These are phyloP conservation scores for Lophotis ruficrista DNA, from an alignment of 2,113 vertebrate species.

Conservation along the genomic window DNA sequence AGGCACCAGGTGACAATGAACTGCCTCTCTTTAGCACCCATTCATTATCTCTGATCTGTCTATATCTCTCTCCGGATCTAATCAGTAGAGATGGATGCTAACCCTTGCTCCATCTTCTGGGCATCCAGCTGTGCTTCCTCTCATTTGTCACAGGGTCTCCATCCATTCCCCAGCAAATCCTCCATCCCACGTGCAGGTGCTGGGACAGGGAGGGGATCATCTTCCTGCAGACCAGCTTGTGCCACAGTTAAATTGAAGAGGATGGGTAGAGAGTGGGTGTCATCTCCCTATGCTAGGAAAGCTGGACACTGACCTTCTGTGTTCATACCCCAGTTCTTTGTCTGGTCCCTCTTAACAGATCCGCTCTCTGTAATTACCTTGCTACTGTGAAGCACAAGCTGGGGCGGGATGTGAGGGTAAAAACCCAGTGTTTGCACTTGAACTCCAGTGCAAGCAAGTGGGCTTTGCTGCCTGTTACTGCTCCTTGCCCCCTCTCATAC, in stretches of 20 bases:
- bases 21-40: background rate
- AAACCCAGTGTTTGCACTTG: background rate
- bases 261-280: background rate
- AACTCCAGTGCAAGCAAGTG: background rate
- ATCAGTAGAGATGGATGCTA: slow-evolving; percentile 66
- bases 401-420: background rate
- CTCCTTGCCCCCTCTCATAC: background rate
- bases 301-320: background rate
- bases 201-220: background rate
- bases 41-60: slow-evolving; percentile 51
- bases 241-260: background rate
- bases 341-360: background rate
- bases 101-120: slow-evolving; percentile 1
- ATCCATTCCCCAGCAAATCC: slow-evolving; percentile 2
- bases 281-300: background rate
- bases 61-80: slow-evolving; percentile 4
- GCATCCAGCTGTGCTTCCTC: slow-evolving; percentile 27
- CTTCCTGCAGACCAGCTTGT: background rate
- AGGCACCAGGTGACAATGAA: background rate
- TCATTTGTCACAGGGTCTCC: slow-evolving; percentile 31
- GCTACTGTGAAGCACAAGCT: background rate
- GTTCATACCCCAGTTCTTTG: background rate
- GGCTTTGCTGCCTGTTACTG: background rate
- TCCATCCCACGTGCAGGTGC: background rate
- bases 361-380: background rate